Conservation (phyloP, 64 coral and sea anemone genomes). For the Stylophora pistillata region DNA sequence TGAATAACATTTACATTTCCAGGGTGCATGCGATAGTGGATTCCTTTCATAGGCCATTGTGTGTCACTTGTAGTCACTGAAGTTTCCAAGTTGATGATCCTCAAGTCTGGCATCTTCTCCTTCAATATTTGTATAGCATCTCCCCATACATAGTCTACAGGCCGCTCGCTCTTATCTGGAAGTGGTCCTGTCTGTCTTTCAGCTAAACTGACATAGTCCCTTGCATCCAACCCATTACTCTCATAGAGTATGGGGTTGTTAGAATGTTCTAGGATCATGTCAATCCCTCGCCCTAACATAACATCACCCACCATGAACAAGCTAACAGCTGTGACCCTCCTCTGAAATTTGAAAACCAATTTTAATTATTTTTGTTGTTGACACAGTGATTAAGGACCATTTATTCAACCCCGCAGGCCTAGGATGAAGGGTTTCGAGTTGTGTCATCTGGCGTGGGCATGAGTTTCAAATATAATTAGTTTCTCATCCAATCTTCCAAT, state of each 20-base stretch:
- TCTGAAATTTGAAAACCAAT: slow-evolving; percentile 8
- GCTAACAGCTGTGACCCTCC: slow-evolving; percentile 19
- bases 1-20: slow-evolving; percentile 85
- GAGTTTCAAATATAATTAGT: too few relatives aligned
- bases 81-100: slow-evolving; percentile 92
- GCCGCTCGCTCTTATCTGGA: slow-evolving; percentile 60
- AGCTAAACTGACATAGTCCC: slow-evolving; percentile 79
- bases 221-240: slow-evolving; percentile 80
- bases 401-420: background rate
- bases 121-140: slow-evolving; percentile 75
- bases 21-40: slow-evolving; percentile 90
- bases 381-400: background rate
- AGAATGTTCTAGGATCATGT: slow-evolving; percentile 78
- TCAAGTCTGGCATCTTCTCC: slow-evolving; percentile 69
- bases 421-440: too few relatives aligned
- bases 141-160: slow-evolving; percentile 80
- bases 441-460: too few relatives aligned
- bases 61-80: slow-evolving; percentile 70
- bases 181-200: slow-evolving; percentile 71
- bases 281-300: slow-evolving; percentile 90
- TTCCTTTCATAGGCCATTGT: slow-evolving; percentile 88
- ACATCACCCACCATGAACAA: slow-evolving; percentile 92
- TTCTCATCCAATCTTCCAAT: too few relatives aligned
- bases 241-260: slow-evolving; percentile 82
- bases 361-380: background rate